Percentiles rank a stretch among this genome's conserved stretches.
phyloP scores from a whole-genome alignment of 2,888 invertebrate species.

The Ceriagrion tenellum region DNA sequence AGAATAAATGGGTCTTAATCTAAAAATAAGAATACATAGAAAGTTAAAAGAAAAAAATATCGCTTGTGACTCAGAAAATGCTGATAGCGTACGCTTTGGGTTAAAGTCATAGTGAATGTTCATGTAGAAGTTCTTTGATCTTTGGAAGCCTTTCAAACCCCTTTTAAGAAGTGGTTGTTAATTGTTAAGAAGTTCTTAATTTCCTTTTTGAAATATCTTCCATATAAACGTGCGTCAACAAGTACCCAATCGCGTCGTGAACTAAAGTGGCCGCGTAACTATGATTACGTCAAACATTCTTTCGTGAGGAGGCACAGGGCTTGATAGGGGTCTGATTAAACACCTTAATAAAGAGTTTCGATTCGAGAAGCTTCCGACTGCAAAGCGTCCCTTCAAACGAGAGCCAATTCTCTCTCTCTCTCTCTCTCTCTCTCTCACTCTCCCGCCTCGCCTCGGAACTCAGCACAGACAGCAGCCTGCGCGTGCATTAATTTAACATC shows the following conservation, averaged over 20 bases:
- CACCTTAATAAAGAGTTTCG: not conserved
- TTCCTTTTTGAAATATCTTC: not conserved
- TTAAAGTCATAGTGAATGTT: too few species aligned
- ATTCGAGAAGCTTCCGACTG: not conserved
- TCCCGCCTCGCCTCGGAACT: not conserved
- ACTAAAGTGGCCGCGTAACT: not conserved
- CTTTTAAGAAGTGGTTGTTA: not conserved
- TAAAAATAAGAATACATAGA: too few species aligned
- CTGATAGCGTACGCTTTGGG: too few species aligned
- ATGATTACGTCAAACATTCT: not conserved
- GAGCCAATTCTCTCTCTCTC: too few species aligned
- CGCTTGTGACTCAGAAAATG: too few species aligned
- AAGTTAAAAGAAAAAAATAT: too few species aligned
- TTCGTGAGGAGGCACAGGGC: not conserved
- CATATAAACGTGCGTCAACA: not conserved
- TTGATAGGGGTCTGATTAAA: not conserved
- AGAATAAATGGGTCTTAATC: too few species aligned
- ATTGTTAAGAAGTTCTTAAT: too few species aligned
- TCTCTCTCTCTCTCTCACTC: too few species aligned
- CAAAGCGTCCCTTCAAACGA: not conserved
- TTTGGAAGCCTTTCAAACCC: too few species aligned
- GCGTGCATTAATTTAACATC: conserved; percentile 10
- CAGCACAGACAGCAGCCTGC: not conserved
- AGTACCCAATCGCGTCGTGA: not conserved
- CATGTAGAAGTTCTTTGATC: too few species aligned